Evolutionary conservation across 2,797 vertebrate genomes (phyloP), one percentile per base, ranked within the genome.

Genomic region (Parauchenoglanis punctatus): DNA sequence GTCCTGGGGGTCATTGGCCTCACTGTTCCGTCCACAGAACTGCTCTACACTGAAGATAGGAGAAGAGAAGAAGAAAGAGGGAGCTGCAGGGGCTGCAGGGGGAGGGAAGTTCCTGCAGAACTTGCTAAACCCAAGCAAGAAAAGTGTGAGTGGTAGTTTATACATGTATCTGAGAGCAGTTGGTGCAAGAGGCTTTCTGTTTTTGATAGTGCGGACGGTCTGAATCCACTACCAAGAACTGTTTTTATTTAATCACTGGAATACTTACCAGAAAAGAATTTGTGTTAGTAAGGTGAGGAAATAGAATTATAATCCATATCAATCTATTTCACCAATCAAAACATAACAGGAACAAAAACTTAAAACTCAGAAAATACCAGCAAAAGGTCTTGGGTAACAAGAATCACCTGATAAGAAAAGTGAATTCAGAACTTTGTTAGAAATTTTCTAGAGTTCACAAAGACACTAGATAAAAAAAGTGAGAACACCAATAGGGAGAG

Each of bases 1-100:
- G 93, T 95, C 97, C 17, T 97, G 97, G 97, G 96, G 96, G 13
- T 97, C 95, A 10, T 93, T 96, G 85, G 96, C 95, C 0, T 96
- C 95, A 0, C 91, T 96, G 86, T 96, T 96, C 91, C 94, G 95
- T 12, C 96, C 96, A 0, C 95, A 96, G 90, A 96, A 94, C 85
- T 96, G 95, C 92, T 96, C 95, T 85, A 96, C 96, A 0, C 92
- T 96, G 85, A 96, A 95, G 93, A 96, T 96, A 12, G 94, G 93
- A 20, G 96, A 96, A 84, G 95, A 96, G 82, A 94, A 84, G 83
- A 96, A 93, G 91, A 96, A 94, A 75, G 96, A 83, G 70, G 89
- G 86, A 65, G 84, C 73, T 5, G 88, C 61, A 0, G 92, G 87
- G 10, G 81, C 85, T 82, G 92, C 91, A 0, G 94, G 93, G 49